phyloP scores from a whole-genome alignment of 2,888 invertebrate genomes.

The Leptopterna dolabrata region DNA sequence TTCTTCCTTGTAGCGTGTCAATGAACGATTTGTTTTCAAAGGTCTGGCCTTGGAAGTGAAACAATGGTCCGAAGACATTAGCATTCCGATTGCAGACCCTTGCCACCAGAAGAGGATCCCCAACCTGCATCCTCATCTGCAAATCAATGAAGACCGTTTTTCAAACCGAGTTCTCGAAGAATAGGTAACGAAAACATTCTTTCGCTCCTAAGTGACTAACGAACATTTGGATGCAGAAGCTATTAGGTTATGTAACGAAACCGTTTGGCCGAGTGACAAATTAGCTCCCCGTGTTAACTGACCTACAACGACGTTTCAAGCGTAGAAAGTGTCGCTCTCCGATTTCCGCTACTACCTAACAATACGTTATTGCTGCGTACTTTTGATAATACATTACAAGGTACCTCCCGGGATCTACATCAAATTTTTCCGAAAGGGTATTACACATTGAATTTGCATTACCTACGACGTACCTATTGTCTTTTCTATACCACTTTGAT shows the following conservation, averaged over 20 bases:
- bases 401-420: too few relatives aligned
- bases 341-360: not conserved
- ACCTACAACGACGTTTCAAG: not conserved
- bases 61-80: slow-evolving; percentile 36
- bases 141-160: slow-evolving; percentile 10
- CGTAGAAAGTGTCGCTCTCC: not conserved
- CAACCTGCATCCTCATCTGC: slow-evolving; percentile 1
- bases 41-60: slow-evolving; percentile 23
- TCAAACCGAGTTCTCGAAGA: not conserved
- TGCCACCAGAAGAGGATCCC: not conserved
- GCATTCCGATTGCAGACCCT: slow-evolving; percentile 20
- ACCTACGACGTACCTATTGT: too few relatives aligned
- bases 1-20: not conserved
- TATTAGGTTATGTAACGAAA: slow-evolving; percentile 2
- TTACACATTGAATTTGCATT: too few relatives aligned
- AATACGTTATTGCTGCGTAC: too few relatives aligned
- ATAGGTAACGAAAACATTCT: not conserved
- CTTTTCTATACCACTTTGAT: too few relatives aligned
- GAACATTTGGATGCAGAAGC: not conserved
- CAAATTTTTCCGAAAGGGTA: too few relatives aligned
- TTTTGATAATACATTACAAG: too few relatives aligned
- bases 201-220: not conserved
- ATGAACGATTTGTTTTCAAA: slow-evolving; percentile 42
- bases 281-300: not conserved
- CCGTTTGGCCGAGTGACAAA: slow-evolving; percentile 7